These are phyloP conservation scores for Caenorhabditis sp. DNA, from an alignment of 2,888 invertebrate species.

Conservation along the genomic window DNA sequence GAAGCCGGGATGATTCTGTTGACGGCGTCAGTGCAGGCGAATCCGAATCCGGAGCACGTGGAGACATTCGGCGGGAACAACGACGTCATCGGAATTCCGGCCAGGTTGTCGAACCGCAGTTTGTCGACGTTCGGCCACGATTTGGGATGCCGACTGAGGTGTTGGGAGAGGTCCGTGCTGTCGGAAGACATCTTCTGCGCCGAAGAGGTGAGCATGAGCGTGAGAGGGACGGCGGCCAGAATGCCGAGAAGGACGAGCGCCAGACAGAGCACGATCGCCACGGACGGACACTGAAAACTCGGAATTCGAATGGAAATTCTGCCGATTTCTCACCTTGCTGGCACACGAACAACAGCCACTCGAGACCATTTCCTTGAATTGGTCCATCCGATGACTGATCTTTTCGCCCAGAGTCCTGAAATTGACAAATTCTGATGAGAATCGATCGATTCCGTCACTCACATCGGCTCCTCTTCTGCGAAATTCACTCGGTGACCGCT, in stretches of 20 bases:
- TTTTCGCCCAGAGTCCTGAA: slow-evolving; percentile 56
- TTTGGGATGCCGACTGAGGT: slow-evolving; percentile 34
- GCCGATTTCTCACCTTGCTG: too few relatives aligned
- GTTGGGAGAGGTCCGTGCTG: slow-evolving; percentile 15
- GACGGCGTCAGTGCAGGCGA: slow-evolving; percentile 69
- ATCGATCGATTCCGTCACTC: not conserved
- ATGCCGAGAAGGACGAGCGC: slow-evolving; percentile 57
- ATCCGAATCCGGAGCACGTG: slow-evolving; percentile 72
- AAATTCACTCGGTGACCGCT: slow-evolving; percentile 41
- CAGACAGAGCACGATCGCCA: slow-evolving; percentile 59
- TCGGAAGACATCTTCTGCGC: slow-evolving; percentile 41
- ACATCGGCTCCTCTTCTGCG: slow-evolving; percentile 49
- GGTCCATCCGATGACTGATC: slow-evolving; percentile 51
- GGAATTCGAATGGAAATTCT: too few relatives aligned
- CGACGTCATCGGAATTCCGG: slow-evolving; percentile 56
- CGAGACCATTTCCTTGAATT: slow-evolving; percentile 39
- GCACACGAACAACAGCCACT: slow-evolving; percentile 33
- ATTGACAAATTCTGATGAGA: too few relatives aligned
- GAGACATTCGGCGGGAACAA: slow-evolving; percentile 70
- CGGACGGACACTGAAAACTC: slow-evolving; percentile 63
- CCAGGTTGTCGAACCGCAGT: slow-evolving; percentile 36
- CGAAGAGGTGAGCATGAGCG: slow-evolving; percentile 36
- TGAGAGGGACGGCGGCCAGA: slow-evolving; percentile 58
- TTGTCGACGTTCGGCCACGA: slow-evolving; percentile 53
- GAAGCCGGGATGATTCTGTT: slow-evolving; percentile 58